These are phyloP conservation scores for Myoxocephalus aenaeus DNA, from an alignment of 2,797 vertebrate genomes.

Conservation along the genomic window DNA sequence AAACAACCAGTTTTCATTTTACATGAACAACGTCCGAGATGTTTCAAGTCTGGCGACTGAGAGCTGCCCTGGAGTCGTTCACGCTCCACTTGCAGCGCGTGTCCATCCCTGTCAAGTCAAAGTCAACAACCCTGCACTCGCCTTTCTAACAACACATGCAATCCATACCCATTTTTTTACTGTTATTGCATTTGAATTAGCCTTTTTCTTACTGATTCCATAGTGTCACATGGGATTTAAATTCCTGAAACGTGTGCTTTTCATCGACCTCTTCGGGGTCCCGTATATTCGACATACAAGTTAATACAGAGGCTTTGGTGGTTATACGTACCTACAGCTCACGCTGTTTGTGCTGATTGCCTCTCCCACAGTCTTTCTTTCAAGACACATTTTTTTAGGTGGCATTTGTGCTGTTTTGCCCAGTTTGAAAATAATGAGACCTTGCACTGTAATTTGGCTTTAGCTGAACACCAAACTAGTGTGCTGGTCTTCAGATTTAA, in stretches of 20 bases:
- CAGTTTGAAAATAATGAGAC: constrained; percentile 14
- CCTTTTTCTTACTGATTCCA: background rate
- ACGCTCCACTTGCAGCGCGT: constrained; percentile 1
- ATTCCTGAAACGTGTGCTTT: constrained; percentile 19
- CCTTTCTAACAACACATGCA: constrained; percentile 15
- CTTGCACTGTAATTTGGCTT: background rate
- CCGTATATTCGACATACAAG: too few species aligned
- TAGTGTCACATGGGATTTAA: background rate
- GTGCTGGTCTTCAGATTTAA: constrained; percentile 1
- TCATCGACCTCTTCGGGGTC: constrained; percentile 1
- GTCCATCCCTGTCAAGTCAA: constrained; percentile 1
- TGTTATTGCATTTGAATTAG: background rate
- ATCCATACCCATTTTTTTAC: background rate
- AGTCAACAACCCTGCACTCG: constrained; percentile 17
- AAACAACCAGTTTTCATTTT: background rate
- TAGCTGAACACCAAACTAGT: constrained; percentile 11
- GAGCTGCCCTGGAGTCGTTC: constrained; percentile 21
- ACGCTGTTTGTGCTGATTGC: constrained; percentile 14
- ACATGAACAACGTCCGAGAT: background rate
- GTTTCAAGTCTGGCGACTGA: constrained; percentile 24
- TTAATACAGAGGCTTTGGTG: background rate
- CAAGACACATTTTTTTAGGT: background rate
- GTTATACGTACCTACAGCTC: constrained; percentile 7
- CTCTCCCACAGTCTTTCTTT: constrained; percentile 7
- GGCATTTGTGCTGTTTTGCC: constrained; percentile 20